Base-by-base conservation (phyloP, 30 jellyfish, hydroid and myxozoan genomes). In the Aurelia aurita region DNA sequence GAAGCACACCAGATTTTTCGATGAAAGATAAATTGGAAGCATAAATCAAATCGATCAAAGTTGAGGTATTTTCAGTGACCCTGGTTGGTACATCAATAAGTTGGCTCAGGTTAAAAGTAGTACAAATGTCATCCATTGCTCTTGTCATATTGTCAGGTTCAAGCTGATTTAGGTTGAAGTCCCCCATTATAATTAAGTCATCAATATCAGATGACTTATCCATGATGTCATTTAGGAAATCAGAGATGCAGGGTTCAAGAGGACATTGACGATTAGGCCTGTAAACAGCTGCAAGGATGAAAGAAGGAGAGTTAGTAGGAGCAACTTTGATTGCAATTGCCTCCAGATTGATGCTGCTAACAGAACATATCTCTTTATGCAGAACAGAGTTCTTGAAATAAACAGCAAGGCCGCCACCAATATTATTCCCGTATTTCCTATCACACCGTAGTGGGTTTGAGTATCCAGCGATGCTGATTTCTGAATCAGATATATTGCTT, bases 81-180 rank as follows among this genome's bases (percentile, higher is more conserved):
- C 51, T 39, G 6, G 15, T 39, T 1, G 51, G 51, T 15, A 5
- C 51, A 39, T 9, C 51, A 39, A 39, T 39, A 14, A 39, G 1
- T 1, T 39, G 51, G 12, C 5, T 12, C 26, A 57, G 19, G 19
- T 31, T 26, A 31, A 70, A 70, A 29, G 82, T 5, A 14, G 5
- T 77, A 43, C 82, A 70, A 76, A 34, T 19, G 31, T 70, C 82
- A n/a, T 70, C 82, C 39, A 70, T 21, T 70, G 68, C 7, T 29
- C 82, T 70, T 26, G 82, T 12, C 10, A 28, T 16, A 44, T 44
- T 39, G 19, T 70, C 19, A 3, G 21, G 15, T 10, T 70, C n/a
- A 11, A 70, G 72, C 12, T 0, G 57, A 70, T 70, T 4, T 46
- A 70, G 8, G 19, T 70, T 70, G 34, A 70, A 46, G 82, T 70